These are phyloP conservation scores for Halictus rubicundus DNA, from an alignment of 1,140 invertebrate species.

Conservation along the genomic window DNA sequence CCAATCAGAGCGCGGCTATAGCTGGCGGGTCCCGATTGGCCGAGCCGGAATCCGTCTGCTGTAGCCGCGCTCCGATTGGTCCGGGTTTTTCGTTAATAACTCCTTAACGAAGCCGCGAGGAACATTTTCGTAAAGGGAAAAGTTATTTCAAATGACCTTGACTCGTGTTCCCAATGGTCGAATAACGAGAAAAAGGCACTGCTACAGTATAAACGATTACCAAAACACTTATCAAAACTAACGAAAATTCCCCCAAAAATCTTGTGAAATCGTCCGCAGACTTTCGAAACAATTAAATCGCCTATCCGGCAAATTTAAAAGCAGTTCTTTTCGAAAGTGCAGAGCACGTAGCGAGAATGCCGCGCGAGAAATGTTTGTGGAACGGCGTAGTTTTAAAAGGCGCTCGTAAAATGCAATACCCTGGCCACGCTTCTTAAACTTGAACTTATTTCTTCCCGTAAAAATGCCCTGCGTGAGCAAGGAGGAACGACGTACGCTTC, in stretches of 20 bases:
- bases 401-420: constrained; percentile 31
- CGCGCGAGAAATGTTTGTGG: background rate
- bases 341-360: background rate
- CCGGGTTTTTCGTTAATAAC: too few species aligned
- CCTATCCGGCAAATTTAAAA: background rate
- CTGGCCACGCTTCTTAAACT: constrained; percentile 18
- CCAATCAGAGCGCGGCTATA: too few species aligned
- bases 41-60: too few species aligned
- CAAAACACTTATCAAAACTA: too few species aligned
- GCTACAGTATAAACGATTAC: too few species aligned
- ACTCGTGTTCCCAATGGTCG: too few species aligned
- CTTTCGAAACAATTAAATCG: constrained; percentile 4
- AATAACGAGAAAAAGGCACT: too few species aligned
- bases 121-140: too few species aligned
- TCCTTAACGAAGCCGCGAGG: too few species aligned
- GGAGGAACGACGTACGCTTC: background rate
- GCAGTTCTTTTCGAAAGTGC: background rate
- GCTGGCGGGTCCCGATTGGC: too few species aligned
- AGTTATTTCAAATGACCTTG: too few species aligned
- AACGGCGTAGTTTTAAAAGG: background rate
- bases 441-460: constrained; percentile 18
- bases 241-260: background rate
- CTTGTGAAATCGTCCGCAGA: background rate
- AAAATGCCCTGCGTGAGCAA: background rate
- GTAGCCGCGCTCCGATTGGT: too few species aligned